Percentiles rank a stretch among this genome's conserved stretches.
phyloP scores from a whole-genome alignment of 2,888 invertebrate species.

The Lordiphosa andalusiaca region DNA sequence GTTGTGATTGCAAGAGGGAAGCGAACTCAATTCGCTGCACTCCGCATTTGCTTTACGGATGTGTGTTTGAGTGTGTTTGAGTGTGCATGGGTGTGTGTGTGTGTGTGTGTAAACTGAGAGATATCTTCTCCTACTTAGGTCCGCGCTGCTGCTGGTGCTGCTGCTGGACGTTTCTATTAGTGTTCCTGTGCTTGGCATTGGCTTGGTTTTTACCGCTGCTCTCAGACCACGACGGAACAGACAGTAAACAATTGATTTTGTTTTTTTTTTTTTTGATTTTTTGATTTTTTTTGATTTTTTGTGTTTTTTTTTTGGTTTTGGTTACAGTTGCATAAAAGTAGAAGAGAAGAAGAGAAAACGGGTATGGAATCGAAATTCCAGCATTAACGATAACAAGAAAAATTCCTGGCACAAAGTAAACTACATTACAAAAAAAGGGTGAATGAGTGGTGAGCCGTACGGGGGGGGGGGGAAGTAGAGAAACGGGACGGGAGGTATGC shows the following conservation, averaged over 20 bases:
- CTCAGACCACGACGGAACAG: slow-evolving; percentile 37
- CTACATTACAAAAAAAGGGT: slow-evolving; percentile 31
- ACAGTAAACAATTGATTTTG: slow-evolving; percentile 12
- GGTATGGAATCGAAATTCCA: slow-evolving; percentile 76
- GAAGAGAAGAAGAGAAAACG: slow-evolving; percentile 71
- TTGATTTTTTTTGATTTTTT: slow-evolving; percentile 5
- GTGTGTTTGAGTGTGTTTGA: too few species aligned
- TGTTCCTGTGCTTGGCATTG: slow-evolving; percentile 42
- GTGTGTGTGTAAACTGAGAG: not conserved
- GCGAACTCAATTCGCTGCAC: too few species aligned
- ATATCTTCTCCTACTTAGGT: slow-evolving; percentile 18
- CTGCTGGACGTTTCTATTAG: slow-evolving; percentile 38
- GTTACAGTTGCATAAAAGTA: slow-evolving; percentile 59
- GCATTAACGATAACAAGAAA: slow-evolving; percentile 63
- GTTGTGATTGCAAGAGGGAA: slow-evolving; percentile 3
- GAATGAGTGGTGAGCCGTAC: slow-evolving; percentile 9
- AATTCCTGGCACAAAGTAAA: slow-evolving; percentile 35
- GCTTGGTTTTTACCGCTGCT: slow-evolving; percentile 39
- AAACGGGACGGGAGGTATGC: not conserved
- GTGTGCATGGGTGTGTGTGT: too few species aligned
- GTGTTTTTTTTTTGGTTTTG: slow-evolving; percentile 27
- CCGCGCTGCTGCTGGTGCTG: slow-evolving; percentile 45
- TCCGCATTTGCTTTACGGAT: too few species aligned
- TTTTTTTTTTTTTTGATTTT: slow-evolving; percentile 24
- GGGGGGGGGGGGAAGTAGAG: slow-evolving; percentile 10